phyloP scores from a whole-genome alignment of 2,888 invertebrate species.

The Piscicola geometra region DNA sequence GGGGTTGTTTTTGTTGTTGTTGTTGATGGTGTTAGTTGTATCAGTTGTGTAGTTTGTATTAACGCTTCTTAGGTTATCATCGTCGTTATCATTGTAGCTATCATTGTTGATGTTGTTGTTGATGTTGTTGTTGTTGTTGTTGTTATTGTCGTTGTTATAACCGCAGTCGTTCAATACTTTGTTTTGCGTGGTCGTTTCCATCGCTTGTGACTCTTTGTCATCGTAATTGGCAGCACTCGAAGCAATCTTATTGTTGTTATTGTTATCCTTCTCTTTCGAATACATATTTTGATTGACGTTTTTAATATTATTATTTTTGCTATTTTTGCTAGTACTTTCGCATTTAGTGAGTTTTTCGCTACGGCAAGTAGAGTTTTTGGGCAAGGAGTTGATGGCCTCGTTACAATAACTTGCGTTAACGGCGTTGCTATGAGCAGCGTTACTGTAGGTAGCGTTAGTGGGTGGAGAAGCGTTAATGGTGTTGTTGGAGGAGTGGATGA shows the following conservation, averaged over 20 bases:
- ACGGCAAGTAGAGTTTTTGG: neutral
- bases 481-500: neutral
- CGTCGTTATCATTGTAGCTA: neutral
- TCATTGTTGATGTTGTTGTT: neutral
- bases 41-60: neutral
- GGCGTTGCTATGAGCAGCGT: neutral
- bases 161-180: too few relatives aligned
- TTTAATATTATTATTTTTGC: neutral
- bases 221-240: neutral
- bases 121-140: neutral
- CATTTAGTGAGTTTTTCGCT: neutral
- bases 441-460: neutral
- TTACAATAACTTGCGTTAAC: neutral
- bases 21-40: neutral
- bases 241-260: neutral
- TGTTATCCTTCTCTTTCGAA: neutral
- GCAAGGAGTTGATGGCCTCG: conserved; percentile 1
- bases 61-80: neutral
- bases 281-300: too few relatives aligned
- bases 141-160: neutral
- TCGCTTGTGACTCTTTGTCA: too few relatives aligned
- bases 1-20: neutral
- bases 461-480: neutral
- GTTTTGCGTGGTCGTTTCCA: too few relatives aligned
- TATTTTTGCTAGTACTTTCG: neutral